A percentile compares a stretch with the other conserved stretches of the same genome.
phyloP scores from a whole-genome alignment of 2,888 invertebrate species.

The Galeruca laticollis region DNA sequence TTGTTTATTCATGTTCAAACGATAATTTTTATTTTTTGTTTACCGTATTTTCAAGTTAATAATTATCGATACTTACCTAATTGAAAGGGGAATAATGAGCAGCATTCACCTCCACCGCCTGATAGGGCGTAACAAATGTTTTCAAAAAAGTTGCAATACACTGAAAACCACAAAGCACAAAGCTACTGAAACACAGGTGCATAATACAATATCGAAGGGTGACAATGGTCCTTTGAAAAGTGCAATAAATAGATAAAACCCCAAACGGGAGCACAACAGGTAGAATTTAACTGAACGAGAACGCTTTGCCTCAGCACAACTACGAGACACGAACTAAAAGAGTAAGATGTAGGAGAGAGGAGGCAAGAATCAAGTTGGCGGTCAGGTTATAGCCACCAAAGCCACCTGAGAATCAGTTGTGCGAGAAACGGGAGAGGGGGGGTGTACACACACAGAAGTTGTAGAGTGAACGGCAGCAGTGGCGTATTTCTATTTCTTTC shows the following conservation, averaged over 20 bases:
- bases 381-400: conserved; percentile 45
- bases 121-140: conserved; percentile 4
- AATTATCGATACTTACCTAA: conserved; percentile 22
- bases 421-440: conserved; percentile 50
- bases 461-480: conserved; percentile 63
- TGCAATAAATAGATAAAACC: conserved; percentile 35
- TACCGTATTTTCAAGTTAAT: neutral
- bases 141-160: conserved; percentile 19
- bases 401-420: conserved; percentile 49
- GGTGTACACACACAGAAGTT: conserved; percentile 57
- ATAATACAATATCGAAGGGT: conserved; percentile 26
- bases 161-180: conserved; percentile 29
- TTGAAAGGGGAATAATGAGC: neutral
- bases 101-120: conserved; percentile 13
- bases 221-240: conserved; percentile 22
- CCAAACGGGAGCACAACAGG: conserved; percentile 36
- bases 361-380: conserved; percentile 48
- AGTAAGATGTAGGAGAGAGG: conserved; percentile 35
- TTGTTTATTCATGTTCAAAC: conserved; percentile 35
- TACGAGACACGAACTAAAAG: conserved; percentile 33
- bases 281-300: conserved; percentile 29
- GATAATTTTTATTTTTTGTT: conserved; percentile 2
- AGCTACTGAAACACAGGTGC: conserved; percentile 34
- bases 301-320: conserved; percentile 30
- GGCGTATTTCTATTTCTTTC: conserved; percentile 63